Base-by-base conservation (phyloP, 2,113 vertebrate species). In the Triplophysa rosa region DNA sequence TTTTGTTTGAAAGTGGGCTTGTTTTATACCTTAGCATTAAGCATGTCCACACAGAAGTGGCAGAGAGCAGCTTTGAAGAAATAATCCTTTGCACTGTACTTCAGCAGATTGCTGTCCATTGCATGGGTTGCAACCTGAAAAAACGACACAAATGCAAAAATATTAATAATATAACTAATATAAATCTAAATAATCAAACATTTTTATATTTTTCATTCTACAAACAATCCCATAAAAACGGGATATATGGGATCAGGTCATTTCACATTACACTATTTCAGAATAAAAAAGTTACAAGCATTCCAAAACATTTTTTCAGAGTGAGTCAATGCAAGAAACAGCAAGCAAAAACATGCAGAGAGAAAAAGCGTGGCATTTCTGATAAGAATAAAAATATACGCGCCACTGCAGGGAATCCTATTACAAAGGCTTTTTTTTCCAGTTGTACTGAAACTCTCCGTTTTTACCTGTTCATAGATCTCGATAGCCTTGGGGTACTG, bases 31-130 rank as follows among this genome's bases (percentile, higher is more conserved):
- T 97, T 95, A 62, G 96, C 96, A 0, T 98, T 98, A 66, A 96
- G 93, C 94, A 95, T 96, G 87, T 98, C 96, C 0, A 98, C 93
- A 72, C 96, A 98, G 92, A 98, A 98, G 84, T 97, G 96, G 87
- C 96, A 98, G 2, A 98, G 94, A 0, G 95, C 94, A 0, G 96
- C 96, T 85, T 96, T 98, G 87, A 98, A 98, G 91, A 98, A 97
- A 83, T 98, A 95, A 75, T 97, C 95, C 89, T 97, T 97, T 63
- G 96, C 95, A 19, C 96, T 96, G 90, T 98, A 98, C 83, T 98
- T 98, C 78, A 98, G 92, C 8, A 98, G 90, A 0, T 95, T 94
- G 56, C 95, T 98, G 90, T 98, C 96, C 96, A 98, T 97, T 0
- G 96, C 95, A 0, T 90, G 93, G 58, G 95, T 95, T 56, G 94